Evolutionary conservation across 2,888 invertebrate species (phyloP).

Genomic region (Conops quadrifasciatus): DNA sequence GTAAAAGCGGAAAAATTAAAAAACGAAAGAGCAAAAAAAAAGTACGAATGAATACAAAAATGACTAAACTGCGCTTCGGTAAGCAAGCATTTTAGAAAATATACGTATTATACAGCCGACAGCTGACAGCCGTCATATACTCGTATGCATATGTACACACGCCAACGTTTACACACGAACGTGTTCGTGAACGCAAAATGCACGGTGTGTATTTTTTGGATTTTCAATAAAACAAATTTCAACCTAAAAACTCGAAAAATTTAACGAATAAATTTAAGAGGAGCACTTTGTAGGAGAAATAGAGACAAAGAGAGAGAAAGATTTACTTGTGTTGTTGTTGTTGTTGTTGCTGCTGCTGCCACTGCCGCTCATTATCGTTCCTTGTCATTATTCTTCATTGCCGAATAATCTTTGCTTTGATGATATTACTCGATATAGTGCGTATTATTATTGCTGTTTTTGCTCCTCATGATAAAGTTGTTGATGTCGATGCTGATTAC

Average conservation of each 20-base stretch:
- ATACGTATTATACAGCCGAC: too few species aligned
- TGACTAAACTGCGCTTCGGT: neutral
- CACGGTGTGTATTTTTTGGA: neutral
- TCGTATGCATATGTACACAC: neutral
- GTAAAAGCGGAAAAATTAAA: neutral
- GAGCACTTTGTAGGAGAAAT: too few species aligned
- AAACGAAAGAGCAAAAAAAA: neutral
- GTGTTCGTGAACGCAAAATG: too few species aligned
- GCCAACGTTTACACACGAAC: neutral
- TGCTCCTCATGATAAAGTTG: too few species aligned
- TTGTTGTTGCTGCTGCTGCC: neutral
- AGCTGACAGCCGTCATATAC: neutral
- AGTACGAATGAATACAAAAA: neutral
- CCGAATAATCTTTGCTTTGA: too few species aligned
- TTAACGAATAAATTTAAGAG: too few species aligned
- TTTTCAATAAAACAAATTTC: conserved; percentile 10
- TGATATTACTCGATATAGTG: too few species aligned
- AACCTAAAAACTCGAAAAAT: neutral
- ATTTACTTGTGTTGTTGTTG: neutral
- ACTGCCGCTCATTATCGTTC: too few species aligned
- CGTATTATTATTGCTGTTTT: too few species aligned
- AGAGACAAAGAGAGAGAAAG: too few species aligned
- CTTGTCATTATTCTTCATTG: too few species aligned
- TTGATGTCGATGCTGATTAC: too few species aligned
- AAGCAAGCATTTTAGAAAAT: neutral